Base-by-base conservation (phyloP, 2,888 invertebrate species). In the Dromius quadrimaculatus region DNA sequence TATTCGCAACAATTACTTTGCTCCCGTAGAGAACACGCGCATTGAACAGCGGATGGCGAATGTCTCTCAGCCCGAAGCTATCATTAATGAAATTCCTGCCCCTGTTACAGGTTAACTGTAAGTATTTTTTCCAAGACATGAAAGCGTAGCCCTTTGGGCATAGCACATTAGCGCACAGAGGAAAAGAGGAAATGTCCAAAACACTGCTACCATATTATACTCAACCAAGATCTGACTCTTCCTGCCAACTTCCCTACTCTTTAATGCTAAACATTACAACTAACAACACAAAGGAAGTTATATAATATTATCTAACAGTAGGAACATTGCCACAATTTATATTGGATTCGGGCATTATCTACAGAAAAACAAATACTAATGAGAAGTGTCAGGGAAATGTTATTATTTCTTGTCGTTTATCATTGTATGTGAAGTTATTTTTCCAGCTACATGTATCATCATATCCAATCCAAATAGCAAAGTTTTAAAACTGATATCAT, bases 31-130 rank as follows among this genome's bases (percentile, higher is more conserved):
- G 23, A 50, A 50, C 23, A 36, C 59, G n/a, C n/a, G n/a, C n/a
- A n/a, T n/a, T n/a, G 36, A 59, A 62, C 23, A 41, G 38, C 23
- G 23, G 54, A 23, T 47, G 47, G 47, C 22, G 38, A 66, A 66
- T 54, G 72, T 75, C 70, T 71, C 72, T 72, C 70, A 64, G 72
- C 75, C 74, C 54, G 54, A 72, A 71, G 75, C 72, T 73, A 75
- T 75, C 76, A 76, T 76, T 76, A 77, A 77, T 75, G 73, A 75
- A 76, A 76, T 77, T 76, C 76, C 77, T 77, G 76, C 61, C 71
- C 65, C 74, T 72, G 69, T 71, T 65, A 57, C 41, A 54, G 57
- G 66, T 41, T 57, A 66, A 57, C 57, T 66, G 41, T 66, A 22
- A 47, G 54, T 54, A 66, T 57, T 66, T 66, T 66, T 66, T 64